These are phyloP conservation scores for Syrista parreyssii DNA, from an alignment of 2,888 invertebrate genomes.

Conservation along the genomic window DNA sequence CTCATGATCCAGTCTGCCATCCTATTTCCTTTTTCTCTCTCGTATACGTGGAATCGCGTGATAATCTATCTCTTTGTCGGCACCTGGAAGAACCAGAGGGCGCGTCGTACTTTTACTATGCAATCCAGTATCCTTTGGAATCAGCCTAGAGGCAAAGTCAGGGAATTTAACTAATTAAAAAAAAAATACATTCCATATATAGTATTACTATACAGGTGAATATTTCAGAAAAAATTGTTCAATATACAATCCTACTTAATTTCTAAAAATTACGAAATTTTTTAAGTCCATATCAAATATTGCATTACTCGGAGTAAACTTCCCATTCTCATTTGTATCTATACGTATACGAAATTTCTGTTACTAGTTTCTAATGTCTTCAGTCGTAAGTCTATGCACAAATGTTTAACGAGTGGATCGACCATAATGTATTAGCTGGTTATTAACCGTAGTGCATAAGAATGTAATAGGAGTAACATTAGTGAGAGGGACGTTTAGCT, in stretches of 20 bases:
- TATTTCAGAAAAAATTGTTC: not conserved
- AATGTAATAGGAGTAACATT: not conserved
- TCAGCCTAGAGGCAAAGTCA: not conserved
- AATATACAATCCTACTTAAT: not conserved
- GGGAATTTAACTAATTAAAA: not conserved
- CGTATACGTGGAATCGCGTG: slow-evolving; percentile 16
- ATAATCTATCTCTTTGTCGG: slow-evolving; percentile 21
- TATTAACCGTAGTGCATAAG: not conserved
- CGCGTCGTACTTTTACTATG: not conserved
- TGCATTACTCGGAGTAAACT: not conserved
- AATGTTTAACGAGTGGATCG: not conserved
- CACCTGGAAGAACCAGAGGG: not conserved
- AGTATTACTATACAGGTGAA: not conserved
- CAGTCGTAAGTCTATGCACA: not conserved
- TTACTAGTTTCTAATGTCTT: not conserved
- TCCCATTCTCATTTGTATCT: not conserved
- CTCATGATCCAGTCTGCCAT: slow-evolving; percentile 4
- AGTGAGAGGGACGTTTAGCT: not conserved
- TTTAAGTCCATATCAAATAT: not conserved
- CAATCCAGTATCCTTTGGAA: not conserved
- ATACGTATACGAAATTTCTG: no score
- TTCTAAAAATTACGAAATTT: not conserved
- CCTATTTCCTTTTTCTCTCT: slow-evolving; percentile 3
- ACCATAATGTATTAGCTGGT: not conserved
- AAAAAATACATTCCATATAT: not conserved